Conservation (phyloP, 37 sponge, comb jelly and placozoan species). For the Halichondria panicea region DNA sequence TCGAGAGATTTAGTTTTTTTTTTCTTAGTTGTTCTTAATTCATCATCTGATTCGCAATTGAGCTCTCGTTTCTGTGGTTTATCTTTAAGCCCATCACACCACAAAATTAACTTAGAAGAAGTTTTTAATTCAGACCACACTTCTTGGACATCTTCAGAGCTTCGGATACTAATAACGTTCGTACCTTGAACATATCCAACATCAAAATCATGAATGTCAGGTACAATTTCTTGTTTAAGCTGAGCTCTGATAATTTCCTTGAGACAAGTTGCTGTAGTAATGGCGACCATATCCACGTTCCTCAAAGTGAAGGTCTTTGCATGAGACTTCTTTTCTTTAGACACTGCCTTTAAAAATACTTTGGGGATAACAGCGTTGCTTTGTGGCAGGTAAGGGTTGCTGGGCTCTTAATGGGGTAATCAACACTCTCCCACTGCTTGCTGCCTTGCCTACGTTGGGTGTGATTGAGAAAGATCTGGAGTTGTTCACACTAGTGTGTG, state of each 20-base stretch:
- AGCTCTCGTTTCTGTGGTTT: too few relatives aligned
- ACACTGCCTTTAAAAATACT: too few relatives aligned
- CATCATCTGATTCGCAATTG: not conserved
- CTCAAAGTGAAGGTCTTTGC: slow-evolving; percentile 3
- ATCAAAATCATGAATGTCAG: slow-evolving; percentile 35
- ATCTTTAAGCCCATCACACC: slow-evolving; percentile 53
- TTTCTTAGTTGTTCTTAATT: not conserved
- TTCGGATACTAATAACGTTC: slow-evolving; percentile 13
- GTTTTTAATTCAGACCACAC: slow-evolving; percentile 3
- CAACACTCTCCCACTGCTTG: too few relatives aligned
- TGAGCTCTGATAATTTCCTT: slow-evolving; percentile 10
- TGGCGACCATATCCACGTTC: not conserved
- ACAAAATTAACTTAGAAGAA: not conserved
- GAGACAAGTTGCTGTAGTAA: not conserved
- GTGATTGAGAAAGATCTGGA: too few relatives aligned
- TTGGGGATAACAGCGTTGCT: too few relatives aligned
- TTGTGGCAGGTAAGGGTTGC: too few relatives aligned
- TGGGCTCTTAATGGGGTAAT: too few relatives aligned
- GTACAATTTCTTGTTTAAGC: slow-evolving; percentile 7
- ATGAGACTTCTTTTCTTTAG: too few relatives aligned
- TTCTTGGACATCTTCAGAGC: slow-evolving; percentile 13
- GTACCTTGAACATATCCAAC: slow-evolving; percentile 28
- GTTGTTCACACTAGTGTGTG: too few relatives aligned
- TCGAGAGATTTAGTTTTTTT: not conserved
- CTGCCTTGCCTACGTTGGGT: too few relatives aligned